Evolutionary conservation across 2,797 vertebrate genomes (phyloP), one percentile per base, ranked within the genome.

Genomic region (Poeciliopsis turneri): DNA sequence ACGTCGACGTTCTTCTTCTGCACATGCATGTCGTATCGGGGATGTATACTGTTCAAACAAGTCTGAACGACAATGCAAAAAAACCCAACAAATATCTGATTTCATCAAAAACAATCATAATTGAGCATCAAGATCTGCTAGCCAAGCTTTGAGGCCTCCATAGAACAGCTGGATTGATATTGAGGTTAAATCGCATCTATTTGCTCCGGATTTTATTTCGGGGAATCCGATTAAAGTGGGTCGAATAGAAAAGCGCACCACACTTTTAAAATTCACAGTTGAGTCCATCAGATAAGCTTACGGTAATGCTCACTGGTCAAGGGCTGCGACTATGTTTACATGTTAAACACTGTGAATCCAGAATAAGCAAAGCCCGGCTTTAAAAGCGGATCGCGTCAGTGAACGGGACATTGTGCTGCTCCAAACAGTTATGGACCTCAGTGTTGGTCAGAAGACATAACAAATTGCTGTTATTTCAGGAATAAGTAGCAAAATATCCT

Each of bases 331-430:
- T 20, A 18, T 64, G 30, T 64, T 64, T 64, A 39, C 18, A 43
- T 25, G 9, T 64, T 39, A 10, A 12, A 43, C 5, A 4, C 23
- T 15, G 47, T 15, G 11, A 79, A 28, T 82, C 76, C n/a, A 80
- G 59, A 73, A 72, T 78, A 43, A 74, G 66, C 68, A 77, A 9
- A 81, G 66, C 13, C 4, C 23, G 55, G n/a, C 59, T 47, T 84
- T 23, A 55, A 15, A 23, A 0, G 53, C 2, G 12, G 23, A 74
- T 74, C 8, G 8, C 4, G 51, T 49, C 76, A 64, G 75, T 74
- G 43, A 74, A 11, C 53, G 64, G 66, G 16, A 39, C 43, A 18
- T 13, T 77, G 7, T 43, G 55, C 13, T 46, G 15, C 46, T 25
- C 15, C 61, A 41, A 72, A 51, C 18, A 64, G 5, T 64, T 72